These are phyloP conservation scores for Ganaspis brasiliensis DNA, from an alignment of 2,888 invertebrate genomes.

Conservation along the genomic window DNA sequence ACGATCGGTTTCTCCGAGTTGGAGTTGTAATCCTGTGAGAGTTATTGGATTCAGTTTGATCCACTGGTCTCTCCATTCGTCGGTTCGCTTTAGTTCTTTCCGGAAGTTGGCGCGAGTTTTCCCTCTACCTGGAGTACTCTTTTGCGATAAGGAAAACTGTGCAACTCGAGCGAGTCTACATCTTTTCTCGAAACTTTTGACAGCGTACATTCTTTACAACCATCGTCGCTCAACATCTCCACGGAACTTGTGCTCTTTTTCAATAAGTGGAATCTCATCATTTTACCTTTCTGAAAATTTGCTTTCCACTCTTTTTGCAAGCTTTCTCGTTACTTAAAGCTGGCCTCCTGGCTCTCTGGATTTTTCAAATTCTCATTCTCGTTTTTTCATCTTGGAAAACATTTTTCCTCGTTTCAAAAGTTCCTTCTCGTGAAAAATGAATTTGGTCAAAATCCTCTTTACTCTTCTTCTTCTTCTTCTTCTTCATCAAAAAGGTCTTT, in stretches of 20 bases:
- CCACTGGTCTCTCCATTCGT: constrained; percentile 66
- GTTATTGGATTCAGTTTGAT: constrained; percentile 77
- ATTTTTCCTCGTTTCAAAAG: too few relatives aligned
- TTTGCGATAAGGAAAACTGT: constrained; percentile 35
- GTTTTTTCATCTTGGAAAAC: too few relatives aligned
- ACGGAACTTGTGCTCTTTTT: neutral
- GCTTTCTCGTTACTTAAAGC: too few relatives aligned
- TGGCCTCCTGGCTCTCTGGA: too few relatives aligned
- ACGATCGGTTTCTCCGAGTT: constrained; percentile 67
- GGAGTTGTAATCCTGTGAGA: constrained; percentile 74
- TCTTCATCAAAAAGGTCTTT: too few relatives aligned
- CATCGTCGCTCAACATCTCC: constrained; percentile 21
- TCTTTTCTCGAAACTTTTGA: constrained; percentile 20
- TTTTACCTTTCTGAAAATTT: neutral
- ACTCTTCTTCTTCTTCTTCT: too few relatives aligned
- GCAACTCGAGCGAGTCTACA: constrained; percentile 23
- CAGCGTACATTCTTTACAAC: constrained; percentile 30
- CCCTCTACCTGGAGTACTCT: constrained; percentile 4
- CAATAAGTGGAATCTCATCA: constrained; percentile 16
- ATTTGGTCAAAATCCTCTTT: too few relatives aligned
- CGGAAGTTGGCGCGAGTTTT: constrained; percentile 43
- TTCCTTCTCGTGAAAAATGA: too few relatives aligned
- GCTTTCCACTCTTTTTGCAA: too few relatives aligned
- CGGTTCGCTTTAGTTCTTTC: constrained; percentile 41
- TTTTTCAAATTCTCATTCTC: too few relatives aligned